Conservation (phyloP, 2,113 vertebrate species). For the Phaethon lepturus region DNA sequence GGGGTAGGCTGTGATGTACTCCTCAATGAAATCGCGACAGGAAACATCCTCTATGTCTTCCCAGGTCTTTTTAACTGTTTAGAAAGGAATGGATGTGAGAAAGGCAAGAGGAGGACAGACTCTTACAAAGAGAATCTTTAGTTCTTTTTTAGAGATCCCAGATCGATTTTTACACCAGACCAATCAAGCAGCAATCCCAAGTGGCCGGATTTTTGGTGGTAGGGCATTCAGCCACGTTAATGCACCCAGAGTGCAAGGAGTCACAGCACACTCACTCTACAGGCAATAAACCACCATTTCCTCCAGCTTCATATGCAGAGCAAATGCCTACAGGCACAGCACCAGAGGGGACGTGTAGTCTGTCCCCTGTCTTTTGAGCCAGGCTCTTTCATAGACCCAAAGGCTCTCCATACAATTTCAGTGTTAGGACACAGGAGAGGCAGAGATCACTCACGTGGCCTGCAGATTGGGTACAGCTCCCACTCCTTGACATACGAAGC, state of each 20-base stretch:
- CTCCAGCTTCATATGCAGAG: not conserved
- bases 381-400: not conserved
- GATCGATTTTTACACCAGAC: not conserved
- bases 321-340: not conserved
- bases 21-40: conserved; percentile 94
- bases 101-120: not conserved
- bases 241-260: not conserved
- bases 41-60: conserved; percentile 96
- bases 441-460: conserved; percentile 84
- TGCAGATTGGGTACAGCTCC: conserved; percentile 91
- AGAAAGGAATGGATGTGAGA: not conserved
- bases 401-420: rapidly evolving
- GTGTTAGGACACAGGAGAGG: not conserved
- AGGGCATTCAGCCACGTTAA: not conserved
- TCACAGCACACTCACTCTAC: not conserved
- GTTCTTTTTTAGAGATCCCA: not conserved
- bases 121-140: not conserved
- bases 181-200: rapidly evolving
- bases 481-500: conserved; percentile 93
- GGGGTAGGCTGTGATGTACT: conserved; percentile 96
- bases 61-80: conserved; percentile 90
- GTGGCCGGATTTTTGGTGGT: rapidly evolving
- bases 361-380: not conserved
- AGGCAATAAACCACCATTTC: not conserved
- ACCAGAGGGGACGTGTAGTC: rapidly evolving